phyloP scores from a whole-genome alignment of 2,113 vertebrate species.

The Pleuronectes platessa region DNA sequence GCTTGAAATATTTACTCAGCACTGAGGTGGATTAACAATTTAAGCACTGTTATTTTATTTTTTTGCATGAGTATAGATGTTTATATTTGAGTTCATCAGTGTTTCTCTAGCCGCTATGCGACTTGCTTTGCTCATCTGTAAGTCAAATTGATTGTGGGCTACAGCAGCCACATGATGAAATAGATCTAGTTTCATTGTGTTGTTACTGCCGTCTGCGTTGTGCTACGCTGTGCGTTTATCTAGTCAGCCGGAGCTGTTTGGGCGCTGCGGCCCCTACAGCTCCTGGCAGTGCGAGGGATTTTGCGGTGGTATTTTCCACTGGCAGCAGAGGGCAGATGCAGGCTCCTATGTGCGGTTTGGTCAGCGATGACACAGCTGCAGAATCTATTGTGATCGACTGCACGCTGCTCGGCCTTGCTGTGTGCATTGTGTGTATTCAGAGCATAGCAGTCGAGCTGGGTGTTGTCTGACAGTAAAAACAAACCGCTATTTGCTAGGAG shows the following conservation, averaged over 20 bases:
- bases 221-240: slow-evolving; percentile 8
- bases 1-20: slow-evolving; percentile 25
- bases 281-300: slow-evolving; percentile 55
- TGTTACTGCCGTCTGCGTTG: slow-evolving; percentile 12
- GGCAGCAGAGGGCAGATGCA: slow-evolving; percentile 38
- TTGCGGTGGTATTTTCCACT: slow-evolving; percentile 70
- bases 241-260: slow-evolving; percentile 17
- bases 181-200: slow-evolving; percentile 25
- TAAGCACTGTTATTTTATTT: slow-evolving; percentile 43
- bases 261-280: slow-evolving; percentile 21
- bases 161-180: not conserved
- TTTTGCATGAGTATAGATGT: slow-evolving; percentile 58
- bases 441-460: not conserved
- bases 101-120: slow-evolving; percentile 12
- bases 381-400: slow-evolving; percentile 42
- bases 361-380: slow-evolving; percentile 43
- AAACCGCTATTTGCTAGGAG: not conserved
- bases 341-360: slow-evolving; percentile 26
- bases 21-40: slow-evolving; percentile 32
- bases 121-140: slow-evolving; percentile 26
- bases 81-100: slow-evolving; percentile 29
- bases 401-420: slow-evolving; percentile 21
- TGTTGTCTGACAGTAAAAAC: not conserved
- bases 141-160: not conserved
- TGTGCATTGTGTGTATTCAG: not conserved